phyloP scores from a whole-genome alignment of 2,888 invertebrate genomes.

The Sepioteuthis lessoniana region DNA sequence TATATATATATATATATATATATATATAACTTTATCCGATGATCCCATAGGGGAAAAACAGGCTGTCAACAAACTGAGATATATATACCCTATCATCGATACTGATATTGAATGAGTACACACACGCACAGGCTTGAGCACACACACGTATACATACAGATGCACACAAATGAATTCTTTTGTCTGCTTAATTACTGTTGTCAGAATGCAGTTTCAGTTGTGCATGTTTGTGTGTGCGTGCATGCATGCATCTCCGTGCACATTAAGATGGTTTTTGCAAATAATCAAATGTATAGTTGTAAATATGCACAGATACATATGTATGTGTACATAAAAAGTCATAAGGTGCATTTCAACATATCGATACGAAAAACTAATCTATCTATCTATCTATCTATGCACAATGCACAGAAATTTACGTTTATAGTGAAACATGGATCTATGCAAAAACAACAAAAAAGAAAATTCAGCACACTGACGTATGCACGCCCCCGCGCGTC shows the following conservation, averaged over 20 bases:
- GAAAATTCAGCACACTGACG: neutral
- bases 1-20: conserved; percentile 37
- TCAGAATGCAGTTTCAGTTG: too few species aligned
- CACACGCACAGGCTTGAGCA: neutral
- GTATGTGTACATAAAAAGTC: neutral
- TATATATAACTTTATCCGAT: too few species aligned
- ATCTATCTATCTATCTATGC: neutral
- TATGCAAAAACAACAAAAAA: neutral
- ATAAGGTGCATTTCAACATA: neutral
- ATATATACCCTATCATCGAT: too few species aligned
- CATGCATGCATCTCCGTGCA: too few species aligned
- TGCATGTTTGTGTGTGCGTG: too few species aligned
- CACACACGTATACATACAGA: too few species aligned
- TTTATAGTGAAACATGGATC: neutral
- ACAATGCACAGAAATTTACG: neutral
- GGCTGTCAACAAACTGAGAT: too few species aligned
- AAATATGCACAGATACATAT: neutral
- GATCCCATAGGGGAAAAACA: too few species aligned
- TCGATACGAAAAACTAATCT: neutral
- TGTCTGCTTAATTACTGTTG: too few species aligned
- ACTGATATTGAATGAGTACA: too few species aligned
- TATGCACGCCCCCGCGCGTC: neutral
- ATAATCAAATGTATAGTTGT: neutral
- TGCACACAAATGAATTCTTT: too few species aligned
- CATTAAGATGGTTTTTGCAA: too few species aligned